Conservation (phyloP, 1,140 invertebrate species). For the Apis cerana region DNA sequence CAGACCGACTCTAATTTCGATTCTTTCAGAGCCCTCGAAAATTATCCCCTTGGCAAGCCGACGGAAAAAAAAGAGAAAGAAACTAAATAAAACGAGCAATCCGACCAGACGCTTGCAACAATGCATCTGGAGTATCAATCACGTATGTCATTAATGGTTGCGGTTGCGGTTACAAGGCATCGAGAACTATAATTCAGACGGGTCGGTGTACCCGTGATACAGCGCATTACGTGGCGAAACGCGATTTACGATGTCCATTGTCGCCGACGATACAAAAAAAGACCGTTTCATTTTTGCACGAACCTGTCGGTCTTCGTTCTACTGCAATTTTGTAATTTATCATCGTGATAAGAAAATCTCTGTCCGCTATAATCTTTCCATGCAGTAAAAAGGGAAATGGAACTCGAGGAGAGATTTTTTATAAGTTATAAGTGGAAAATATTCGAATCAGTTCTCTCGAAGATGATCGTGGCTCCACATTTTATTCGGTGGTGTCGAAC, state of each 20-base stretch:
- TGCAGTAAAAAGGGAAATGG: not conserved
- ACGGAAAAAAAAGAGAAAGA: not conserved
- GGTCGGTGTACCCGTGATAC: not conserved
- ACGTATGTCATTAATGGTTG: constrained; percentile 49
- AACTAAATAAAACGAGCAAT: not conserved
- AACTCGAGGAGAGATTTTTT: not conserved
- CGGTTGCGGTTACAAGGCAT: constrained; percentile 51
- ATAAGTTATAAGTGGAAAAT: too few species aligned
- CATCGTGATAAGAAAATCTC: not conserved
- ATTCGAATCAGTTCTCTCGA: too few species aligned
- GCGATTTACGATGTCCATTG: constrained; percentile 52
- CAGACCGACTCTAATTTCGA: constrained; percentile 14
- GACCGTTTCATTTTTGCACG: constrained; percentile 29
- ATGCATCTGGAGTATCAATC: constrained; percentile 48
- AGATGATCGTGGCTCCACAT: too few species aligned
- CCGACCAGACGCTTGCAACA: constrained; percentile 3
- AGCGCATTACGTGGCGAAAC: not conserved
- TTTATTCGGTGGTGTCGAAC: not conserved
- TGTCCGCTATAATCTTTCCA: not conserved
- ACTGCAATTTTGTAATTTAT: not conserved
- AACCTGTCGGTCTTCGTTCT: not conserved
- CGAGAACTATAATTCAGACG: constrained; percentile 40
- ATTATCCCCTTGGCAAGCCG: not conserved
- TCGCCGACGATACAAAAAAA: constrained; percentile 40
- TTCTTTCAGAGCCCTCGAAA: not conserved